Evolutionary conservation across 2,888 invertebrate genomes (phyloP), one percentile per base, ranked within the genome.

Genomic region (Augiades crinisus): DNA sequence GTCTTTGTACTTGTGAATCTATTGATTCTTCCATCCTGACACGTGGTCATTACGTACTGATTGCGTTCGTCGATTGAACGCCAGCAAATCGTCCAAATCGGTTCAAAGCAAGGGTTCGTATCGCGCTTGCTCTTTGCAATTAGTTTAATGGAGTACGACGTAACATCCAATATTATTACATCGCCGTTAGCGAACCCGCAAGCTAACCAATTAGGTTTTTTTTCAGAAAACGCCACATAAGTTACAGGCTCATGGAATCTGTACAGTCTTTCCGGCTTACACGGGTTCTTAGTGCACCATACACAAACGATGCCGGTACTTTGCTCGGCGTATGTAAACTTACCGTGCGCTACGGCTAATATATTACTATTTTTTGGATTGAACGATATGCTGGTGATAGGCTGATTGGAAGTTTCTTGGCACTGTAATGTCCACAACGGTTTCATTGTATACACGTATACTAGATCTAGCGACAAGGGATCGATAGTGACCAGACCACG

Each of bases 261-360:
- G 64, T 93, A 95, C 4, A 89, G 68, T 55, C 94, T 89, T 72
- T 95, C 96, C 0, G 96, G 96, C 67, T 93, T 92, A 8, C 92
- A 91, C 0, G 95, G 95, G 75, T 96, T 96, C 77, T 96, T 94
- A 1, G 94, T 93, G 65, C 93, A 95, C 96, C 96, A 96, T 52
- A 96, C 76, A 61, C 93, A 91, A 1, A 96, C 90, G 27, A 93
- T 67, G 0, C 96, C 96, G 1, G 75, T 75, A n/a, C 79, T 79
- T 0, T 80, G 75, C 19, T 92, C 91, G 0, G 88, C 83, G 66
- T 91, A 92, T 22, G 87, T 90, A 59, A 91, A 93, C 64, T 93
- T 91, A 0, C 95, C 95, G 68, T 96, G 95, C 7, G 92, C 94
- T 0, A 94, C 94, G 0, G 95, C 96, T 30, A 96, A 68, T 5